Percentiles rank a stretch among this genome's conserved stretches.
phyloP scores from a whole-genome alignment of 2,113 vertebrate species.

The Cardinalis cardinalis region DNA sequence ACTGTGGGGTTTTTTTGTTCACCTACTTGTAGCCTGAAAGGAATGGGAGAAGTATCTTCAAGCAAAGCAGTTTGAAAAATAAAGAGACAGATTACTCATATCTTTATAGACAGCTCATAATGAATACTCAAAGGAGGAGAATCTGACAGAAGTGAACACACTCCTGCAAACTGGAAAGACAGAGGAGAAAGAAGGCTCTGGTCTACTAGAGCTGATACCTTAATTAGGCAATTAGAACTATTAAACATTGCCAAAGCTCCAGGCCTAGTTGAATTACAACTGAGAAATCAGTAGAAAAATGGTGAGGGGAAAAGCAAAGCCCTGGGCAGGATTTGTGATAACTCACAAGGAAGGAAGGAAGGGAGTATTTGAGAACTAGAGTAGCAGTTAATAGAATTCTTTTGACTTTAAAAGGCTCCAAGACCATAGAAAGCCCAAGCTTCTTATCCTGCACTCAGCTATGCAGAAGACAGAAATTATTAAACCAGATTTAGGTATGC shows the following conservation, averaged over 20 bases:
- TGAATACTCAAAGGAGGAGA: neutral
- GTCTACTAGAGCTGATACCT: conserved; percentile 6
- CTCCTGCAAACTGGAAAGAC: neutral
- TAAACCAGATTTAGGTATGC: neutral
- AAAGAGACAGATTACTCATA: neutral
- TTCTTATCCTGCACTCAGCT: neutral
- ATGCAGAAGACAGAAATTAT: neutral
- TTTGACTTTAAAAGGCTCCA: neutral
- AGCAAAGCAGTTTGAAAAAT: neutral
- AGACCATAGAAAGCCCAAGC: neutral
- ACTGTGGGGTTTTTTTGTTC: neutral
- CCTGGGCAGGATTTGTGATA: neutral
- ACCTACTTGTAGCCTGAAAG: neutral
- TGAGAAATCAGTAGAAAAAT: neutral
- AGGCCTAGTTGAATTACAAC: conserved; percentile 26
- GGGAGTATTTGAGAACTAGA: neutral
- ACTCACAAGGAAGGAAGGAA: neutral
- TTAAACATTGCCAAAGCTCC: conserved; percentile 40
- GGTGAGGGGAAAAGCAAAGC: conserved; percentile 4
- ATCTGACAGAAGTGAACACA: neutral
- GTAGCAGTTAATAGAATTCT: neutral
- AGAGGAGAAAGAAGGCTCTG: neutral
- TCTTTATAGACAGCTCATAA: neutral
- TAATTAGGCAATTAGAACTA: conserved; percentile 60
- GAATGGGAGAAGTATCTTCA: neutral